These are phyloP conservation scores for Leptothorax acervorum DNA, from an alignment of 2,888 invertebrate genomes.

Conservation along the genomic window DNA sequence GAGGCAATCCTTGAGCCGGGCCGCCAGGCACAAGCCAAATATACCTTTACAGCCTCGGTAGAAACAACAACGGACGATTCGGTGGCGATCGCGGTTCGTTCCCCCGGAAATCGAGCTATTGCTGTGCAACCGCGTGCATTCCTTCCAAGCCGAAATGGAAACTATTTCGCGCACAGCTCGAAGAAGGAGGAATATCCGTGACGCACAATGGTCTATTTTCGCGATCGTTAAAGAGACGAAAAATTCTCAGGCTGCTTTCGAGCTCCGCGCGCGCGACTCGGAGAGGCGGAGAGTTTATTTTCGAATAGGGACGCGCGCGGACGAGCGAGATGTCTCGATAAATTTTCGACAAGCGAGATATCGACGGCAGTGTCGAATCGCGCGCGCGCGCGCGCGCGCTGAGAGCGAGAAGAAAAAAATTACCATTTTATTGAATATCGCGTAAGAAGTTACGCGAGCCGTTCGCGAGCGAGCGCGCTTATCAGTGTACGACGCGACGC, in stretches of 20 bases:
- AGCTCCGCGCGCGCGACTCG: background rate
- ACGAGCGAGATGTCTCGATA: slow-evolving; percentile 31
- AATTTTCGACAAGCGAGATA: slow-evolving; percentile 40
- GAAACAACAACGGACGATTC: slow-evolving; percentile 39
- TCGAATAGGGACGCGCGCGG: background rate
- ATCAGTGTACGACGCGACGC: slow-evolving; percentile 21
- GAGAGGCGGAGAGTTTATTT: slow-evolving; percentile 27
- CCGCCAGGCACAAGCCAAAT: slow-evolving; percentile 13
- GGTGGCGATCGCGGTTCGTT: slow-evolving; percentile 23
- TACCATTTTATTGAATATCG: slow-evolving; percentile 46
- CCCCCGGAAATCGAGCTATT: slow-evolving; percentile 33
- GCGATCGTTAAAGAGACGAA: slow-evolving; percentile 49
- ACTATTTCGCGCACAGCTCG: slow-evolving; percentile 44
- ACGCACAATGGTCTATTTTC: slow-evolving; percentile 47
- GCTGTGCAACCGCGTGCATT: slow-evolving; percentile 45
- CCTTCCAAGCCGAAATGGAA: slow-evolving; percentile 43
- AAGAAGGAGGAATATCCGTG: slow-evolving; percentile 8
- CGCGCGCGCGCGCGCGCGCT: background rate
- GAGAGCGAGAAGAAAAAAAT: background rate
- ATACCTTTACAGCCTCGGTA: slow-evolving; percentile 18
- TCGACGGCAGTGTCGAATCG: background rate
- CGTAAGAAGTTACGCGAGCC: slow-evolving; percentile 12
- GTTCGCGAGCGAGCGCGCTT: slow-evolving; percentile 16
- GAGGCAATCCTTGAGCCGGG: background rate
- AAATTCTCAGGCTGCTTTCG: slow-evolving; percentile 34